phyloP scores from a whole-genome alignment of 2,797 vertebrate species.

The Gambelia wislizenii region DNA sequence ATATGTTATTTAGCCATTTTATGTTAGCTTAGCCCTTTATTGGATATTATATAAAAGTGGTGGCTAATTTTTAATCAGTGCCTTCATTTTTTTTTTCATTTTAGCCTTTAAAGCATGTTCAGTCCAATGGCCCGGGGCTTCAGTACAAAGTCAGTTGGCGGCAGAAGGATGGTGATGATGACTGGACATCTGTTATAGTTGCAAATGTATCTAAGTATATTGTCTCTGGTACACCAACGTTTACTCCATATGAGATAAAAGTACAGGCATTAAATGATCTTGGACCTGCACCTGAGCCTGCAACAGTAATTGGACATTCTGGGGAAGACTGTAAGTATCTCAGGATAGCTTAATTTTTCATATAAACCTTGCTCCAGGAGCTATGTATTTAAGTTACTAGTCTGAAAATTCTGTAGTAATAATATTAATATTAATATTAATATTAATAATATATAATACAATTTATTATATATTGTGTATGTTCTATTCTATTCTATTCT shows the following conservation, averaged over 20 bases:
- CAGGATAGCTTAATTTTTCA: slow-evolving; percentile 20
- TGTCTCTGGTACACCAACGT: slow-evolving; percentile 94
- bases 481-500: no score
- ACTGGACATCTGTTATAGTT: slow-evolving; percentile 89
- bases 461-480: no score
- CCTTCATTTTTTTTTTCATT: slow-evolving; percentile 41
- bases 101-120: slow-evolving; percentile 89
- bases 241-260: slow-evolving; percentile 92
- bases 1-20: not conserved
- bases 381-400: not conserved
- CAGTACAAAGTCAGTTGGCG: slow-evolving; percentile 95
- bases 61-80: not conserved
- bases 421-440: not conserved
- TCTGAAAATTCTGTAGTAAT: not conserved
- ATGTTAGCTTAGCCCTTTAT: slow-evolving; percentile 5
- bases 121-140: slow-evolving; percentile 93
- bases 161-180: slow-evolving; percentile 87
- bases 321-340: slow-evolving; percentile 96
- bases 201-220: slow-evolving; percentile 93
- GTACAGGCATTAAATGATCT: slow-evolving; percentile 92
- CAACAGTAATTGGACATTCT: slow-evolving; percentile 85
- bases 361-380: not conserved
- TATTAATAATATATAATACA: no score
- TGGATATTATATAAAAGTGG: not conserved
- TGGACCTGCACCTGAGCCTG: slow-evolving; percentile 88